Evolutionary conservation across 2,888 invertebrate genomes (phyloP).

Genomic region (Anorthoa munda): DNA sequence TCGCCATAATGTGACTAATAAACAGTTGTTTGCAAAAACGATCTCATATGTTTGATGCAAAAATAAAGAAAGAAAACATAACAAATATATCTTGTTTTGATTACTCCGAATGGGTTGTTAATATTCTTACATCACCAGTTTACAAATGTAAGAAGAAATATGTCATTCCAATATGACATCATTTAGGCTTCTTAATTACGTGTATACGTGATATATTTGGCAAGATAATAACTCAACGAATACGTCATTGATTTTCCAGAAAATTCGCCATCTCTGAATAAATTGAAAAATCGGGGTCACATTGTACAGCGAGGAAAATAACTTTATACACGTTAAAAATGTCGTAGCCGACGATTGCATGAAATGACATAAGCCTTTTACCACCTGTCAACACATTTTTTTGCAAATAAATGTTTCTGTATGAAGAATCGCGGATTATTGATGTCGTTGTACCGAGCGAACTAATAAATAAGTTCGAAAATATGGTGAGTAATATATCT

Average conservation of each 20-base stretch:
- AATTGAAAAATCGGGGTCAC: slow-evolving; percentile 72
- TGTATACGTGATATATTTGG: slow-evolving; percentile 57
- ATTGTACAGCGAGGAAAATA: slow-evolving; percentile 63
- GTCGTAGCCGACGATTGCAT: slow-evolving; percentile 50
- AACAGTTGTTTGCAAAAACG: slow-evolving; percentile 33
- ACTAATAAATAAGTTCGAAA: slow-evolving; percentile 36
- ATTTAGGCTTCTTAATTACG: slow-evolving; percentile 63
- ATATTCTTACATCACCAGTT: slow-evolving; percentile 45
- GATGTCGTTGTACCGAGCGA: slow-evolving; percentile 35
- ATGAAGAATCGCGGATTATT: slow-evolving; percentile 41
- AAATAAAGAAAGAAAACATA: slow-evolving; percentile 45
- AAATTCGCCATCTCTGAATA: slow-evolving; percentile 61
- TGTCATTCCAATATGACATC: slow-evolving; percentile 59
- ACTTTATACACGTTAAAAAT: slow-evolving; percentile 64
- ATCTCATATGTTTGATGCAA: slow-evolving; percentile 20
- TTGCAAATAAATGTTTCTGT: slow-evolving; percentile 43
- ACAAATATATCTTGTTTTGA: slow-evolving; percentile 39
- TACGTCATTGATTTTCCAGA: slow-evolving; percentile 68
- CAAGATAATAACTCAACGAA: slow-evolving; percentile 66
- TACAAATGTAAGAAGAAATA: slow-evolving; percentile 50
- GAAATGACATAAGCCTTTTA: slow-evolving; percentile 60
- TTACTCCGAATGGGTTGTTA: slow-evolving; percentile 46
- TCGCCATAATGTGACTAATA: slow-evolving; percentile 11
- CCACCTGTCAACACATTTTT: slow-evolving; percentile 66
- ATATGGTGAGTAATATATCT: slow-evolving; percentile 36